Percentiles rank a stretch among this genome's conserved stretches.
phyloP scores from a whole-genome alignment of 2,113 vertebrate species.

The Psephotus haematonotus region DNA sequence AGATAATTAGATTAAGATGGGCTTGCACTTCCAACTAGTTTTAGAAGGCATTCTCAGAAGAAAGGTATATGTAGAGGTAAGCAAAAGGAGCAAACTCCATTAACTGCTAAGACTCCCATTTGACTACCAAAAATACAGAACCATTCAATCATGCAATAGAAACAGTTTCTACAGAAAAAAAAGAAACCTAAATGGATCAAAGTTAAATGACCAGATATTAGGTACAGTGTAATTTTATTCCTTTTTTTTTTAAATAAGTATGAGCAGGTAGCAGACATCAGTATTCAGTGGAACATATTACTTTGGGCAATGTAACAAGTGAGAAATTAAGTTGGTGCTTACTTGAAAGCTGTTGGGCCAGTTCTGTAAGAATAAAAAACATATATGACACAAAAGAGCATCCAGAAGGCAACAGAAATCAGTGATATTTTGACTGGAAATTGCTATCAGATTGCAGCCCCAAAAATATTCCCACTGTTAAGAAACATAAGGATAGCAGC shows the following conservation, averaged over 20 bases:
- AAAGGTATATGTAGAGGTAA: background rate
- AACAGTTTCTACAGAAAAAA: background rate
- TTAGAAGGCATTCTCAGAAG: background rate
- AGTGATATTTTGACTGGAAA: background rate
- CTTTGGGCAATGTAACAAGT: background rate
- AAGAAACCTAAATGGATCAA: background rate
- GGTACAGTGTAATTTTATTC: background rate
- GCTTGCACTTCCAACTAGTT: background rate
- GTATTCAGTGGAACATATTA: background rate
- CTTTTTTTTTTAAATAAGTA: background rate
- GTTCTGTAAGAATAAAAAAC: background rate
- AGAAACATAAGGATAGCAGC: background rate
- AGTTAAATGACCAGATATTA: background rate
- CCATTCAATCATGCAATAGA: background rate
- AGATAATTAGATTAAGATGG: background rate
- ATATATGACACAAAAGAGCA: background rate
- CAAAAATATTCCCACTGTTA: background rate
- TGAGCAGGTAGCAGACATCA: background rate
- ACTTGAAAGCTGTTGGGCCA: background rate
- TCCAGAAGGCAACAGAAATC: background rate
- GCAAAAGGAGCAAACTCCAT: background rate
- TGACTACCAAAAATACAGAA: background rate
- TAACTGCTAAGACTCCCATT: background rate
- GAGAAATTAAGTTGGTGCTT: background rate
- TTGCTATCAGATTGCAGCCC: background rate